A percentile compares a stretch with the other conserved stretches of the same genome.
phyloP scores from a whole-genome alignment of 2,888 invertebrate species.

The Eilema depressum region DNA sequence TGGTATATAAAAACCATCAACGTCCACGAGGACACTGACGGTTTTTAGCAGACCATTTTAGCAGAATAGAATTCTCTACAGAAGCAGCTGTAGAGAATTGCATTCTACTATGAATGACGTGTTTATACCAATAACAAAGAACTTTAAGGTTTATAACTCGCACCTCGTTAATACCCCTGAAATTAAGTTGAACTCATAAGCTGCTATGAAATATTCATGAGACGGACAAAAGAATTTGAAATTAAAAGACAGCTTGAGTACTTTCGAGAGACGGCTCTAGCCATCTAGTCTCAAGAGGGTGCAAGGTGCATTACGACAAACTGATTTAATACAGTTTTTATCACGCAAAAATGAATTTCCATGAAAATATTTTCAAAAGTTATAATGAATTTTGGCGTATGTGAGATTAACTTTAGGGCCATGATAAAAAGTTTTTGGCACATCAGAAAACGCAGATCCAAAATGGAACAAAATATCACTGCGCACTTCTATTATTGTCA shows the following conservation, averaged over 20 bases:
- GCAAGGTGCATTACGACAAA: conserved; percentile 20
- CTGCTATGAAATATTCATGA: conserved; percentile 9
- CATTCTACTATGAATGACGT: background rate
- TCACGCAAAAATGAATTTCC: background rate
- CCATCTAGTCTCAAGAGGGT: conserved; percentile 39
- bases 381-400: background rate
- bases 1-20: no score
- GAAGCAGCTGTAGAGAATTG: background rate
- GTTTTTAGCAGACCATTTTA: no score
- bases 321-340: conserved; percentile 10
- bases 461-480: no score
- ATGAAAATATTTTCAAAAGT: background rate
- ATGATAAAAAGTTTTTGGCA: no score
- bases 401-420: no score
- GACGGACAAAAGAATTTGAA: conserved; percentile 34
- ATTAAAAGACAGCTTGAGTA: conserved; percentile 36
- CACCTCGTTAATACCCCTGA: background rate
- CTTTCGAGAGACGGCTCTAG: conserved; percentile 31
- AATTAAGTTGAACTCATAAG: background rate
- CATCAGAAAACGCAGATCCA: no score
- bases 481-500: no score
- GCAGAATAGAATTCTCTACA: no score
- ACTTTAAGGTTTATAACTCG: background rate
- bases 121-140: background rate
- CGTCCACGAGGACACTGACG: no score